Conservation (phyloP, 2,797 vertebrate genomes). For the Phrynocephalus guinanensis region DNA sequence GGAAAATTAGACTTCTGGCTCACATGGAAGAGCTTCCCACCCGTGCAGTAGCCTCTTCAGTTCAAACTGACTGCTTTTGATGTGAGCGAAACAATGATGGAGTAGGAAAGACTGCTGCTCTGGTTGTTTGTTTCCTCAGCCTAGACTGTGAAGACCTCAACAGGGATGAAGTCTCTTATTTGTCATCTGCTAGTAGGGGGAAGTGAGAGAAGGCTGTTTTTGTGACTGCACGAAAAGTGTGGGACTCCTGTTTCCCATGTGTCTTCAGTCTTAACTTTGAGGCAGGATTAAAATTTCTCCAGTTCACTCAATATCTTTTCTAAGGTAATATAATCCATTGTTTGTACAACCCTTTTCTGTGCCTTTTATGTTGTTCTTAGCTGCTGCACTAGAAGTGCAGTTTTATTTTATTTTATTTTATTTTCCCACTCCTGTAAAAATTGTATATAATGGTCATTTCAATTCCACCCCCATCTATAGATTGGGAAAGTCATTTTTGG, state of each 20-base stretch:
- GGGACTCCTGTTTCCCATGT: too few relatives aligned
- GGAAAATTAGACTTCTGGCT: too few relatives aligned
- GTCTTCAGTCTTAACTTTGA: neutral
- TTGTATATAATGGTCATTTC: neutral
- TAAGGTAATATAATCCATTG: neutral
- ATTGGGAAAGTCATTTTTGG: too few relatives aligned
- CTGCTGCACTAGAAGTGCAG: neutral
- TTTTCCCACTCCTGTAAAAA: neutral
- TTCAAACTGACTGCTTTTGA: too few relatives aligned
- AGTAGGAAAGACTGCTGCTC: too few relatives aligned
- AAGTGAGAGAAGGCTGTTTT: neutral
- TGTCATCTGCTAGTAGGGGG: neutral
- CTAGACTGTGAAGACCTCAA: neutral
- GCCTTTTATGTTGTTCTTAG: neutral
- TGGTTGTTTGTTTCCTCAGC: too few relatives aligned
- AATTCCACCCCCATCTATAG: neutral
- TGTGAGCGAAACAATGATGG: too few relatives aligned
- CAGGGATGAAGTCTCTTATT: neutral
- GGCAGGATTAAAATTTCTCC: neutral
- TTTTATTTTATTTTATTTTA: neutral
- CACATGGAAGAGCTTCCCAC: too few relatives aligned
- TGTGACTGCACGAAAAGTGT: neutral
- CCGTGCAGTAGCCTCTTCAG: too few relatives aligned
- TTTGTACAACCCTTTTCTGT: neutral
- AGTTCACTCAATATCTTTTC: neutral